These are phyloP conservation scores for Tachyglossus aculeatus DNA, from an alignment of 2,797 vertebrate species.

Conservation along the genomic window DNA sequence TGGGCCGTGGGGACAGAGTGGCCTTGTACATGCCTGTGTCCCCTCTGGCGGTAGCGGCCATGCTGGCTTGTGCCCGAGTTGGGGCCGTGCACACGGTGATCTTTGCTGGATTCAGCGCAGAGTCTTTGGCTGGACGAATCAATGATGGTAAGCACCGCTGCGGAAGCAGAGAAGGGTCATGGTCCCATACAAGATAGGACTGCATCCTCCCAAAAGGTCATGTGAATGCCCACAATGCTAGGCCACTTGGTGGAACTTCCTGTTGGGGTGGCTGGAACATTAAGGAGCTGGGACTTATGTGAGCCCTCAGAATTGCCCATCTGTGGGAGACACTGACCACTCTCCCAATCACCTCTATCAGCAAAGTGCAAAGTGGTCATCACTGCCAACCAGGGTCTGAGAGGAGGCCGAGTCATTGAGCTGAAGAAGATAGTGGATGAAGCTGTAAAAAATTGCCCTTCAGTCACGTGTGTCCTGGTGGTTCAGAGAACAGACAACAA, in stretches of 20 bases:
- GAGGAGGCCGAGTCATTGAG: conserved; percentile 83
- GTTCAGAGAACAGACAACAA: conserved; percentile 86
- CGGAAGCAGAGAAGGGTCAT: not conserved
- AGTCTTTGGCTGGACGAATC: conserved; percentile 90
- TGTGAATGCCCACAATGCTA: too few relatives aligned
- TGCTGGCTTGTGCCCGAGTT: conserved; percentile 93
- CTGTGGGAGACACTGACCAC: not conserved
- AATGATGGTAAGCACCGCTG: conserved; percentile 84
- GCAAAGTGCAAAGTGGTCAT: conserved; percentile 91
- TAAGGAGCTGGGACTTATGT: too few relatives aligned
- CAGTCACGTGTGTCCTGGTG: conserved; percentile 85
- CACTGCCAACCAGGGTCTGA: conserved; percentile 90
- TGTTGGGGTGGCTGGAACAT: too few relatives aligned
- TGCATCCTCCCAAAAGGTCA: too few relatives aligned
- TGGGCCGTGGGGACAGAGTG: conserved; percentile 87
- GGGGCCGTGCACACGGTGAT: conserved; percentile 90
- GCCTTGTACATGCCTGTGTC: conserved; percentile 94
- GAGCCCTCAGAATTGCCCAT: too few relatives aligned
- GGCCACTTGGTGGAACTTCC: too few relatives aligned
- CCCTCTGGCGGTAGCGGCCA: conserved; percentile 88
- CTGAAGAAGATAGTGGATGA: conserved; percentile 89
- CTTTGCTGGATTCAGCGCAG: conserved; percentile 93
- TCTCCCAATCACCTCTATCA: conserved; percentile 39
- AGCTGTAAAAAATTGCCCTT: conserved; percentile 86
- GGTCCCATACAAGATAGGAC: too few relatives aligned